Evolutionary conservation across 92 coral and sea anemone species (phyloP), one percentile per base, ranked within the genome.

Genomic region (Parazoanthus swiftii): DNA sequence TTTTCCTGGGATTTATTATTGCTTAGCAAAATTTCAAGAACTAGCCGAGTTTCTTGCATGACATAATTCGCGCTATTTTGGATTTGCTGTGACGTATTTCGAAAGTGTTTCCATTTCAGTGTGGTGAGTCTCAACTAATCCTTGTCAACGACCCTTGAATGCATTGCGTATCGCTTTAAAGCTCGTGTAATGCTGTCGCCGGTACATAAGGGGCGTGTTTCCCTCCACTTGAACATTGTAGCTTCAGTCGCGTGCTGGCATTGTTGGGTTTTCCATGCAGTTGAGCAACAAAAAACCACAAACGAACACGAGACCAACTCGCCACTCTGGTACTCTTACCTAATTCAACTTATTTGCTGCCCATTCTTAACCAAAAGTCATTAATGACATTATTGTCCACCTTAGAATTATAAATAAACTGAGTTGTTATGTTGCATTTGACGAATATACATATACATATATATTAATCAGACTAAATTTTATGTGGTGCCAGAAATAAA

Each of bases 101-200:
- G 18, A 23, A 42, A 37, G 70, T 63, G 70, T 20, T 9, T 76
- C 10, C 58, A 77, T 23, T 77, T 54, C 56, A 77, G 6, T 1
- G 36, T 21, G 13, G 63, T 10, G 35, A 43, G 51, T 23, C 38
- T 77, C n/a, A 42, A 8, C 81, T 77, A 35, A 6, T 6, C 26
- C 63, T 21, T 77, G 63, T 77, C 51, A n/a, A 23, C 37, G 13
- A 18, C 66, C 50, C 82, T 79, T 48, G 6, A 50, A 23, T 50
- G 67, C 82, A 79, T 79, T 79, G 26, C 39, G 82, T 79, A 79
- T 79, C 82, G 36, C 43, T 46, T 79, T 79, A 50, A 79, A 13
- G 26, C 63, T 39, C 20, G 59, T 77, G 81, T 56, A 46, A 77
- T 77, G 65, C 29, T 77, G 48, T 42, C 9, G 20, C 21, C 3